phyloP scores from a whole-genome alignment of 2,888 invertebrate species.

The Linnaemya tessellans region DNA sequence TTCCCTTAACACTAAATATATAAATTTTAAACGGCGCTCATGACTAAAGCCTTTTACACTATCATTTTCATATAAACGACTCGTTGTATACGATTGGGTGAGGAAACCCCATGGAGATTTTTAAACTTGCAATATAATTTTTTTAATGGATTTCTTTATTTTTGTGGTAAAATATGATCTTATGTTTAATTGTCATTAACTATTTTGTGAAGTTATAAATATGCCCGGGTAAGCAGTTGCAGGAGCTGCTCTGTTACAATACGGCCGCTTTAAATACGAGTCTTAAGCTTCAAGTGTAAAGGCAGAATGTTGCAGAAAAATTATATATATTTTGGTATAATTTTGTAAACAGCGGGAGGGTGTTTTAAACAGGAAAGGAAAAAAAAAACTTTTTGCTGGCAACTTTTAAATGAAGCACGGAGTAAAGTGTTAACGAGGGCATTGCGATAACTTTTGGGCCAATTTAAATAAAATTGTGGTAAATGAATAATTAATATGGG shows the following conservation, averaged over 20 bases:
- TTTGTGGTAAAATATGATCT: slow-evolving; percentile 67
- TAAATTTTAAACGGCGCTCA: no score
- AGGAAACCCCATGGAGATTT: slow-evolving; percentile 48
- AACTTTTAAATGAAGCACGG: slow-evolving; percentile 13
- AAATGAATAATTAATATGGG: no score
- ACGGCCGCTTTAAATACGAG: slow-evolving; percentile 17
- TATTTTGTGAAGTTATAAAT: slow-evolving; percentile 55
- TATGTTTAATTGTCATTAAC: slow-evolving; percentile 70
- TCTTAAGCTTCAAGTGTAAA: slow-evolving; percentile 39
- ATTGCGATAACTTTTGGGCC: background rate
- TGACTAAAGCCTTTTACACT: background rate
- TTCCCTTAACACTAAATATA: no score
- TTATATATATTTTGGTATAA: slow-evolving; percentile 34
- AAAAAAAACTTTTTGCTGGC: slow-evolving; percentile 25
- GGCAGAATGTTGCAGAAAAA: slow-evolving; percentile 16
- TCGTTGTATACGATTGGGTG: background rate
- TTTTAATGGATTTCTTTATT: slow-evolving; percentile 38
- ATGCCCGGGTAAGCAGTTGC: slow-evolving; percentile 45
- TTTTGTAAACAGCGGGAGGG: slow-evolving; percentile 60
- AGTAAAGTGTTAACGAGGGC: slow-evolving; percentile 4
- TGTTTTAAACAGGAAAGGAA: background rate
- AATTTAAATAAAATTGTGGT: background rate
- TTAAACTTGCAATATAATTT: slow-evolving; percentile 52
- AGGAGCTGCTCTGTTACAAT: slow-evolving; percentile 44
- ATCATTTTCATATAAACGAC: slow-evolving; percentile 1